phyloP scores from a whole-genome alignment of 2,888 invertebrate genomes.

The Tinea semifulvella region DNA sequence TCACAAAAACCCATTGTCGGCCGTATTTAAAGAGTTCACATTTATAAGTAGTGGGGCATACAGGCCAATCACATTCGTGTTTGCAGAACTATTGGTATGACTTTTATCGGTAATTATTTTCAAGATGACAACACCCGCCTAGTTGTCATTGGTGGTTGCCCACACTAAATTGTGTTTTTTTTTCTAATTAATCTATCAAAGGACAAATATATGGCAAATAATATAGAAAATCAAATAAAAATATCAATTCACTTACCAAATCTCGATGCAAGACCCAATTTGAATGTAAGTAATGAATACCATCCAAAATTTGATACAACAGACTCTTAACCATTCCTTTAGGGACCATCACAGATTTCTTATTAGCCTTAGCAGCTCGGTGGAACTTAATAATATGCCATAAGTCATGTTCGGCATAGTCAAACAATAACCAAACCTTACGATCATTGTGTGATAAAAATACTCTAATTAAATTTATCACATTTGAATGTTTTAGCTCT shows the following conservation, averaged over 20 bases:
- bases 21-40: too few relatives aligned
- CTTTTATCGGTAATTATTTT: too few relatives aligned
- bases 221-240: too few relatives aligned
- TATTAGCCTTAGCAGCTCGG: constrained; percentile 96
- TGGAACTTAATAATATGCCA: constrained; percentile 99
- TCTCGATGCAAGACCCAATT: constrained; percentile 99
- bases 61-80: too few relatives aligned
- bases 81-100: too few relatives aligned
- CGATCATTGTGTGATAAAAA: constrained; percentile 96
- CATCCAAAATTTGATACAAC: constrained; percentile 97
- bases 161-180: too few relatives aligned
- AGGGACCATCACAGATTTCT: constrained; percentile 95
- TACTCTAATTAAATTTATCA: constrained; percentile 94
- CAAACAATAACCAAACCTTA: constrained; percentile 97
- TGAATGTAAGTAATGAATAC: constrained; percentile 98
- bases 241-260: constrained; percentile 71
- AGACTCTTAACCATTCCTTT: constrained; percentile 98
- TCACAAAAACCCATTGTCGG: too few relatives aligned
- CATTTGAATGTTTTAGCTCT: constrained; percentile 96
- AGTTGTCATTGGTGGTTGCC: too few relatives aligned
- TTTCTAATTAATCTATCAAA: too few relatives aligned
- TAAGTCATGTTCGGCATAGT: constrained; percentile 98
- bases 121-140: too few relatives aligned
- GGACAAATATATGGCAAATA: too few relatives aligned
- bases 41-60: too few relatives aligned